A percentile compares a stretch with the other conserved stretches of the same genome.
phyloP scores from a whole-genome alignment of 2,113 vertebrate species.

The Ardeotis arabs region DNA sequence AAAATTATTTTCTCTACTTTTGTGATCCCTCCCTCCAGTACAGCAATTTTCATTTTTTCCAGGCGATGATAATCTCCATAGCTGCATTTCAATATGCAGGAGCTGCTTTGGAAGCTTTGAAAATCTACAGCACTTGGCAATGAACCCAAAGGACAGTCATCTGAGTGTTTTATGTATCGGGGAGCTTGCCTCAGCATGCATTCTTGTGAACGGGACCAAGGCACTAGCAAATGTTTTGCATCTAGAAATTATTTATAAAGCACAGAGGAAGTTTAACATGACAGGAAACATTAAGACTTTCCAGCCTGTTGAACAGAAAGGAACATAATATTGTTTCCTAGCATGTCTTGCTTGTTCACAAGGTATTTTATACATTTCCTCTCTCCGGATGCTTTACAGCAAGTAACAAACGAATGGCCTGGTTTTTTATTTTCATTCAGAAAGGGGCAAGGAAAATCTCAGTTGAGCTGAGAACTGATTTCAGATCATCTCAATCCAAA shows the following conservation, averaged over 20 bases:
- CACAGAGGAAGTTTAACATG: conserved; percentile 26
- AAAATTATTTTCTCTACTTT: not conserved
- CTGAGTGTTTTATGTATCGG: not conserved
- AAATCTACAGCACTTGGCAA: not conserved
- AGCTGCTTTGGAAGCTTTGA: not conserved
- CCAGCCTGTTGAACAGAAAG: conserved; percentile 9
- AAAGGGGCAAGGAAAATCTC: not conserved
- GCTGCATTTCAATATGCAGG: not conserved
- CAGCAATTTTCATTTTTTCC: not conserved
- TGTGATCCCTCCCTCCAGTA: not conserved
- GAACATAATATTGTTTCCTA: not conserved
- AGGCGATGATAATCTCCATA: not conserved
- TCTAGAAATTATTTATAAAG: conserved; percentile 51
- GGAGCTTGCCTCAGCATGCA: not conserved
- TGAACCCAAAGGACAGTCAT: not conserved
- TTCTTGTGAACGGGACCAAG: not conserved
- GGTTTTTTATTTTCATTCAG: not conserved
- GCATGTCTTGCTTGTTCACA: not conserved
- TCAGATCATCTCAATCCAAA: not conserved
- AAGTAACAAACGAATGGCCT: not conserved
- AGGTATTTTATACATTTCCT: conserved; percentile 7
- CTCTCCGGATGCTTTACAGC: not conserved
- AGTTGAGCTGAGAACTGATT: not conserved
- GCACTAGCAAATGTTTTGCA: conserved; percentile 29
- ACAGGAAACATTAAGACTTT: conserved; percentile 43